Conservation (phyloP, 1,140 invertebrate species). For the Cydia fagiglandana region DNA sequence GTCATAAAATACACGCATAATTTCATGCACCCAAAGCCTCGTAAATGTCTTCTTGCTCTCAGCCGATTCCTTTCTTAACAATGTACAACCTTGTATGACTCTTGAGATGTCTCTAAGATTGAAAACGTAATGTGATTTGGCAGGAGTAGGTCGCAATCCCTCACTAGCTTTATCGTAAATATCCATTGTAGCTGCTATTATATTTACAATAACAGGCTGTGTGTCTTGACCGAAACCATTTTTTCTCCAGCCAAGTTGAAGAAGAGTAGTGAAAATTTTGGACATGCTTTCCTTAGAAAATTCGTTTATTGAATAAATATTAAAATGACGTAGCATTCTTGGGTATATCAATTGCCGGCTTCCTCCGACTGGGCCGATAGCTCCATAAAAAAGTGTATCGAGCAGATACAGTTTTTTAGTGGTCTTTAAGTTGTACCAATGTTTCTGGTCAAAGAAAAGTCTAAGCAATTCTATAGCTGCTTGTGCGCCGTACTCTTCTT, state of each 20-base stretch:
- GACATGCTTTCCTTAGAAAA: conserved; percentile 91
- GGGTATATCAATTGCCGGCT: conserved; percentile 91
- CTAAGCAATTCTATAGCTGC: conserved; percentile 93
- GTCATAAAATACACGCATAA: conserved; percentile 94
- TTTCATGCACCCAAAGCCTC: conserved; percentile 95
- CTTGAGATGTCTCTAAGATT: conserved; percentile 93
- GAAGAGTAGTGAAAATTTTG: conserved; percentile 90
- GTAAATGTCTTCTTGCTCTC: conserved; percentile 83
- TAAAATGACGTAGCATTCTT: conserved; percentile 92
- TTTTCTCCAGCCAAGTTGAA: conserved; percentile 87
- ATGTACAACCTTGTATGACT: conserved; percentile 91
- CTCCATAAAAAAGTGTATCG: conserved; percentile 89
- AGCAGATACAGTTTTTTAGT: conserved; percentile 86
- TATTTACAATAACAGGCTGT: conserved; percentile 83
- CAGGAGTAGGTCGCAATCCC: conserved; percentile 89
- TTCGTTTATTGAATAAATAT: conserved; percentile 91
- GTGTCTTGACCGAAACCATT: conserved; percentile 91
- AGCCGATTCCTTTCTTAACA: conserved; percentile 91
- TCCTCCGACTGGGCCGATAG: conserved; percentile 93
- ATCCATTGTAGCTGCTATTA: conserved; percentile 89
- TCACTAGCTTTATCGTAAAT: conserved; percentile 87
- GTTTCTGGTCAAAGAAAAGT: conserved; percentile 92
- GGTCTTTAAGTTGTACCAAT: conserved; percentile 94
- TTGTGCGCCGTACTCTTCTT: conserved; percentile 93
- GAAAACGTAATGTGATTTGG: conserved; percentile 95